A percentile compares a stretch with the other conserved stretches of the same genome.
Evolutionary conservation across 2,888 invertebrate genomes (phyloP).

Genomic region (Acanthoscelides obtectus): DNA sequence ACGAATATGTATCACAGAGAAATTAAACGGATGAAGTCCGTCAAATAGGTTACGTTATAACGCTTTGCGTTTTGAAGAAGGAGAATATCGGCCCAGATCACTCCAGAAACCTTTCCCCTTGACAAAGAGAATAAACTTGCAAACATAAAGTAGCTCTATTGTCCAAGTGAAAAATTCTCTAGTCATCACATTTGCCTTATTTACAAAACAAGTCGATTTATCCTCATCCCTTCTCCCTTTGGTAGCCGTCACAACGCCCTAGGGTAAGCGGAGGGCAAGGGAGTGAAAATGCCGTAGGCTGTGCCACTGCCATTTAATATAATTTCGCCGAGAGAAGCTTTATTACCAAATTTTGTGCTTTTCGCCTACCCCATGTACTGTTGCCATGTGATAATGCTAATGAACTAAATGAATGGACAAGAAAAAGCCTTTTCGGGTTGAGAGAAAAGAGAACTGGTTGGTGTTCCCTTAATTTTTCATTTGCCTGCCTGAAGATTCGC

Average conservation of each 20-base stretch:
- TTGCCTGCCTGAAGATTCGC: background rate
- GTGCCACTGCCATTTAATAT: background rate
- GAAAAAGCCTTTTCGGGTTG: background rate
- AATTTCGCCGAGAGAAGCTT: background rate
- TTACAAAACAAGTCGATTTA: background rate
- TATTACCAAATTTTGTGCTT: background rate
- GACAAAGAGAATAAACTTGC: background rate
- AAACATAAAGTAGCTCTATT: background rate
- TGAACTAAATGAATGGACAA: background rate
- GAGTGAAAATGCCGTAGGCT: background rate
- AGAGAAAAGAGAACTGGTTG: background rate
- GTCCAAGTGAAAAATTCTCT: background rate
- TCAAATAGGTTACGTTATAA: too few relatives aligned
- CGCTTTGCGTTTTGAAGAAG: too few relatives aligned
- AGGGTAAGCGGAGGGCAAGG: background rate
- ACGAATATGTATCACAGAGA: too few relatives aligned
- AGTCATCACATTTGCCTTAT: background rate
- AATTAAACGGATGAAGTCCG: too few relatives aligned
- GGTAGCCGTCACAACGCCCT: background rate
- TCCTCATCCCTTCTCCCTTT: background rate
- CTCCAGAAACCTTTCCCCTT: too few relatives aligned
- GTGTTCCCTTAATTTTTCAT: background rate
- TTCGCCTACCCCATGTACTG: background rate
- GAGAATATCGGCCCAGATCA: too few relatives aligned
- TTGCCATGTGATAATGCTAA: background rate